Evolutionary conservation across 2,888 invertebrate genomes (phyloP), one percentile per base, ranked within the genome.

Genomic region (Drosophila tripunctata): DNA sequence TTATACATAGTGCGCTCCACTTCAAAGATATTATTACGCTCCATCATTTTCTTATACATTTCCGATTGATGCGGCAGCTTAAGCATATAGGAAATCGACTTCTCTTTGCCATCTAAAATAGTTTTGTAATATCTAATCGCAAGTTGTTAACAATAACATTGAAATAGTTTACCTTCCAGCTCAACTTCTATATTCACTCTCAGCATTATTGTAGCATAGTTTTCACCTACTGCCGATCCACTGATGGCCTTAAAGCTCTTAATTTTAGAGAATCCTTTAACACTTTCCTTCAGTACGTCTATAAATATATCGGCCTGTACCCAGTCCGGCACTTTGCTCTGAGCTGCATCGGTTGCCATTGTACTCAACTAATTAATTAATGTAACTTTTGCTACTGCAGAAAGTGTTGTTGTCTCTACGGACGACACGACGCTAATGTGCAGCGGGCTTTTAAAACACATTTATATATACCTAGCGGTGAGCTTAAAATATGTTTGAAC

Each of bases 201-300:
- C 7, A 88, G 40, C 87, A 90, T 88, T 6, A 88, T 63, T 0
- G 90, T 89, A n/a, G 86, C 78, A 62, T 88, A 90, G 57, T 90
- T 90, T 62, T 90, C 90, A 1, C 89, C 90, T 2, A 75, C 69
- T 4, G 66, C 68, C 5, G 81, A 61, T 8, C 88, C 89, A 5
- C 69, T 66, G 2, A n/a, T 36, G 15, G 65, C 55, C 10, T 57
- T 72, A n/a, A 88, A 71, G 2, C 57, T 51, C 4, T 61, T 65
- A 1, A 81, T 76, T 35, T 70, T 56, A 0, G 45, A 44, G 14
- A 67, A 78, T 0, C 62, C 64, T 12, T 54, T 24, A 2, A 77
- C 33, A 8, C 62, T 45, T 7, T 40, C 52, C 24, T 60, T 52
- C 1, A 78, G 31, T 3, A 69, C 12, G 17, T 74, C 64, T 1